phyloP scores from a whole-genome alignment of 2,113 vertebrate species.

The Mystacornis crossleyi region DNA sequence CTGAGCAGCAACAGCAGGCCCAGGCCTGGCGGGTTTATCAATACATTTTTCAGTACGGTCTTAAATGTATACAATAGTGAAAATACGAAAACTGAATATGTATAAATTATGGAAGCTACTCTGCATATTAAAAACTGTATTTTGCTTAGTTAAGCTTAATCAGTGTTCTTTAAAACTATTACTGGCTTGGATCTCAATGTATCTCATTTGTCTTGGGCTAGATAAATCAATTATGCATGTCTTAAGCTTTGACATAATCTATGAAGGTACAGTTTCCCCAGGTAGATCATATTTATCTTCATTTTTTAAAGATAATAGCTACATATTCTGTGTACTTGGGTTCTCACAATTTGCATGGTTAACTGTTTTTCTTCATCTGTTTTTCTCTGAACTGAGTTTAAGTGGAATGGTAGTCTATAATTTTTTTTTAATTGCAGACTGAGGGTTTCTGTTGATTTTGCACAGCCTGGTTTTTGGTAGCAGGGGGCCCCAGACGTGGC shows the following conservation, averaged over 20 bases:
- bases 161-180: constrained; percentile 39
- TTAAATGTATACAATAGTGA: not conserved
- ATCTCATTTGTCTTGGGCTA: constrained; percentile 53
- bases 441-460: not conserved
- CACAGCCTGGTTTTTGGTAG: not conserved
- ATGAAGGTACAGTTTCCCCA: constrained; percentile 32
- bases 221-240: constrained; percentile 59
- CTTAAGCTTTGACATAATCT: constrained; percentile 56
- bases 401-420: not conserved
- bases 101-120: not conserved
- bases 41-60: not conserved
- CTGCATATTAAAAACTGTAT: not conserved
- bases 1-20: not conserved
- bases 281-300: constrained; percentile 34
- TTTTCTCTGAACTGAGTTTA: not conserved
- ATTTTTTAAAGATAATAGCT: constrained; percentile 18
- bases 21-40: not conserved
- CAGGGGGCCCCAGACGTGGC: not conserved
- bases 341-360: not conserved
- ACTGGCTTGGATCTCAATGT: not conserved
- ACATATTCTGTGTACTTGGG: not conserved
- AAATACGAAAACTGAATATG: not conserved
- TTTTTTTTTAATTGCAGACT: not conserved
- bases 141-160: constrained; percentile 40
- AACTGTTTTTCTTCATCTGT: not conserved